Evolutionary conservation across 35 echinoderm and acorn worm species (phyloP).

Genomic region (Heliocidaris erythrogramma): DNA sequence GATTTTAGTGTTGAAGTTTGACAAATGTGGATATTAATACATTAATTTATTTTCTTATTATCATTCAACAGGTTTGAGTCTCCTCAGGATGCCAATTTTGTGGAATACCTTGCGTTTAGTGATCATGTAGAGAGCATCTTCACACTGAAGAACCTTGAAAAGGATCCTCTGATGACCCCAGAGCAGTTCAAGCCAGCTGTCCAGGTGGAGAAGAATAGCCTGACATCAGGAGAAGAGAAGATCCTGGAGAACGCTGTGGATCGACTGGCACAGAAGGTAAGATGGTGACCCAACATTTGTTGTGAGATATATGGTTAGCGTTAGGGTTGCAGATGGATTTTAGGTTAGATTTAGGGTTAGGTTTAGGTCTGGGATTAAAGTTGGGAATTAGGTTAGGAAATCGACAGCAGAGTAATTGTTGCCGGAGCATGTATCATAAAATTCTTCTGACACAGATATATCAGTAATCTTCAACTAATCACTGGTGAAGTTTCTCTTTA

Average conservation of each 20-base stretch:
- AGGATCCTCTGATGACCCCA: constrained; percentile 81
- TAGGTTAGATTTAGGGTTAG: no score
- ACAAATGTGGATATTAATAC: no score
- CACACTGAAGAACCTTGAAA: constrained; percentile 96
- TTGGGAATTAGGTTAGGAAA: no score
- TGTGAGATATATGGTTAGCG: no score
- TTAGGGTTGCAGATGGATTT: no score
- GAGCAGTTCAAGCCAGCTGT: constrained; percentile 79
- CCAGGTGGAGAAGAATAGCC: constrained; percentile 85
- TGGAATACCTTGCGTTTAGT: constrained; percentile 76
- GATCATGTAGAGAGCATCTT: constrained; percentile 96
- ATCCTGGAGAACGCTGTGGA: constrained; percentile 67
- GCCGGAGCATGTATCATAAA: no score
- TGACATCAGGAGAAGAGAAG: constrained; percentile 59
- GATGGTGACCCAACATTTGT: no score
- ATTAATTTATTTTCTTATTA: not conserved
- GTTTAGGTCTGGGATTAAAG: no score
- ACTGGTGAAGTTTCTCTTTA: not conserved
- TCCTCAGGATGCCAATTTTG: constrained; percentile 73
- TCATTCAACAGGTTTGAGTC: constrained; percentile 66
- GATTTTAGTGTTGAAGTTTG: no score
- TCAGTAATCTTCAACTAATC: no score
- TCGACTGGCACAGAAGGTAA: constrained; percentile 87
- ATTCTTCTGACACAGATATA: no score
- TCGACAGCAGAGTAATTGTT: no score